phyloP scores from a whole-genome alignment of 2,888 invertebrate species.

The Chironomus riparius region DNA sequence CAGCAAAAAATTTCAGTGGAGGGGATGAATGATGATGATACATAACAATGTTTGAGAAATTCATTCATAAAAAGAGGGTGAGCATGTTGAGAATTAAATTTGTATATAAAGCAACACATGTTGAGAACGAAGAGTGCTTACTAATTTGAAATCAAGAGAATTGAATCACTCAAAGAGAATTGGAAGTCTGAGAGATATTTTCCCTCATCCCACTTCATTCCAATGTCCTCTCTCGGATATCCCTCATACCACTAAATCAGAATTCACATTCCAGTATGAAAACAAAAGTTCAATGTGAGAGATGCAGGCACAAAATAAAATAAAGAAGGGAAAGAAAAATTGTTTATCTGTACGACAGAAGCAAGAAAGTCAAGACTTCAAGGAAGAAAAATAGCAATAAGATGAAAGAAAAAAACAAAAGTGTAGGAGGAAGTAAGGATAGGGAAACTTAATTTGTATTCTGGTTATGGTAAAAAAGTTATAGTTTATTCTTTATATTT shows the following conservation, averaged over 20 bases:
- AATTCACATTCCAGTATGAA: background rate
- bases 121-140: background rate
- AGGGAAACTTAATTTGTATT: slow-evolving; percentile 4
- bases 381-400: background rate
- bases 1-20: background rate
- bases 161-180: background rate
- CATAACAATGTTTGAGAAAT: background rate
- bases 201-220: background rate
- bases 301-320: background rate
- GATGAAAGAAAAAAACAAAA: background rate
- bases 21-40: background rate
- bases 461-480: slow-evolving; percentile 6
- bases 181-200: background rate
- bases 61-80: no score
- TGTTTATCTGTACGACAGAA: background rate
- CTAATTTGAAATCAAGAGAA: background rate
- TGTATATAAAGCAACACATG: no score
- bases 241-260: background rate
- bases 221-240: background rate
- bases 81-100: no score
- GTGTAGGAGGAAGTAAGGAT: background rate
- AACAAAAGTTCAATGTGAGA: background rate
- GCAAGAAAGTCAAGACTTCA: background rate
- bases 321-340: background rate
- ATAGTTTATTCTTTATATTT: background rate